A percentile compares a stretch with the other conserved stretches of the same genome.
These are phyloP conservation scores for Phanerotoma sp. DNA, from an alignment of 2,888 invertebrate genomes.

Conservation along the genomic window DNA sequence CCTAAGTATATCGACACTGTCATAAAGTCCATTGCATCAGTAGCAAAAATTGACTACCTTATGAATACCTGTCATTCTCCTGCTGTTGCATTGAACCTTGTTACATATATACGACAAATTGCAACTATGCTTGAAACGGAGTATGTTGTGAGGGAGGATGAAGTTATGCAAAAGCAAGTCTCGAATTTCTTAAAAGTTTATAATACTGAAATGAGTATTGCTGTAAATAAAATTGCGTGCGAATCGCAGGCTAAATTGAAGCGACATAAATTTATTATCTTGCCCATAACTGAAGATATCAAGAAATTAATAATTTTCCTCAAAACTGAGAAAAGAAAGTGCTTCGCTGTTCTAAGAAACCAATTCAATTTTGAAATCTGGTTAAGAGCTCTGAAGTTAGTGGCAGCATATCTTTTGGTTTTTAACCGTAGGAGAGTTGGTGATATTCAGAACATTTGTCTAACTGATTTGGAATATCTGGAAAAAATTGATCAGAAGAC, in stretches of 20 bases:
- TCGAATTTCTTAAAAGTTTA: neutral
- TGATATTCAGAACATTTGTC: conserved; percentile 29
- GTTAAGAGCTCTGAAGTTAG: conserved; percentile 19
- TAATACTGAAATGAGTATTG: neutral
- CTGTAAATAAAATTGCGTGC: conserved; percentile 4
- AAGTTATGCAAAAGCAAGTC: neutral
- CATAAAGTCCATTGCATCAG: neutral
- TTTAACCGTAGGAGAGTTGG: conserved; percentile 34
- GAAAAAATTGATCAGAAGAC: conserved; percentile 26
- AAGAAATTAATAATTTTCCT: conserved; percentile 15
- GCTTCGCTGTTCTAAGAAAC: conserved; percentile 3
- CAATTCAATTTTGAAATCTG: conserved; percentile 20
- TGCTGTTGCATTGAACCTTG: neutral
- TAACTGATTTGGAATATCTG: conserved; percentile 29
- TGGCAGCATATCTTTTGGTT: conserved; percentile 25
- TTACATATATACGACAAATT: neutral
- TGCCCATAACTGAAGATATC: conserved; percentile 18
- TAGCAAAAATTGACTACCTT: neutral
- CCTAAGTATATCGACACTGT: neutral
- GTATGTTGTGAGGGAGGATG: neutral
- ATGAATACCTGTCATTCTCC: neutral
- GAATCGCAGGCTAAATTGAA: conserved; percentile 3
- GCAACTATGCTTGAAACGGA: neutral
- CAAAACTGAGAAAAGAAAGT: neutral
- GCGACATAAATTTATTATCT: conserved; percentile 10